Percentiles rank a stretch among this genome's conserved stretches.
phyloP scores from a whole-genome alignment of 2,113 vertebrate species.

The Petrocephalus zakoni region DNA sequence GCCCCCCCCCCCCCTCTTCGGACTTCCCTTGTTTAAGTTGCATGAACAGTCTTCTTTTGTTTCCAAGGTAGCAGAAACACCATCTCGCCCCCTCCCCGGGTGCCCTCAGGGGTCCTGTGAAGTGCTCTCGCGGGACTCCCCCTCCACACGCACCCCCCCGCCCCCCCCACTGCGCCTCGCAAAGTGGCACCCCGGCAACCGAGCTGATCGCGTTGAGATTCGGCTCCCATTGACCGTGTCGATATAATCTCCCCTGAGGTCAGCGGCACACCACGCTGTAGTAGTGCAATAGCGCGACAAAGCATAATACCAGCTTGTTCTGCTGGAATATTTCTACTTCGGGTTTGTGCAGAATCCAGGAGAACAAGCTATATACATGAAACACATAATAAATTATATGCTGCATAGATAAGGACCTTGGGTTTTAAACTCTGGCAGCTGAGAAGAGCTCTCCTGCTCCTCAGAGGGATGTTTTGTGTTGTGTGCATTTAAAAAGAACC shows the following conservation, averaged over 20 bases:
- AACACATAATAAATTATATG: neutral
- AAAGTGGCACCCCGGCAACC: neutral
- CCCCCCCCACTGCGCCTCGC: neutral
- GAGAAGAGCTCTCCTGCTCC: neutral
- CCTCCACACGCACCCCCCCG: neutral
- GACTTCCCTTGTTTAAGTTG: slow-evolving; percentile 34
- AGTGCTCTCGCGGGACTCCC: slow-evolving; percentile 4
- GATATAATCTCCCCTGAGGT: neutral
- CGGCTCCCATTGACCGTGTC: neutral
- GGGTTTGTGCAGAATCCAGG: neutral
- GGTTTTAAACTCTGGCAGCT: neutral
- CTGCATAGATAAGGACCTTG: neutral
- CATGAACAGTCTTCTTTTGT: slow-evolving; percentile 26
- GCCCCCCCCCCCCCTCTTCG: neutral
- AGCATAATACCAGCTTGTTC: too few relatives aligned
- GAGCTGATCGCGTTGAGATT: neutral
- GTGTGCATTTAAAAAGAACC: slow-evolving; percentile 4
- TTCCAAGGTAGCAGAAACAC: slow-evolving; percentile 50
- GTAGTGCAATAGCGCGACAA: neutral
- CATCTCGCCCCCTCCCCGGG: neutral
- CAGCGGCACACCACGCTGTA: too few relatives aligned
- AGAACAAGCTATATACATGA: neutral
- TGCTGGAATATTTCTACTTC: neutral
- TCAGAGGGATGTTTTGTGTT: neutral
- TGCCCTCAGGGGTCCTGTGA: slow-evolving; percentile 15